Base-by-base conservation (phyloP, 2,888 invertebrate genomes). In the Catotricha subobsoleta region DNA sequence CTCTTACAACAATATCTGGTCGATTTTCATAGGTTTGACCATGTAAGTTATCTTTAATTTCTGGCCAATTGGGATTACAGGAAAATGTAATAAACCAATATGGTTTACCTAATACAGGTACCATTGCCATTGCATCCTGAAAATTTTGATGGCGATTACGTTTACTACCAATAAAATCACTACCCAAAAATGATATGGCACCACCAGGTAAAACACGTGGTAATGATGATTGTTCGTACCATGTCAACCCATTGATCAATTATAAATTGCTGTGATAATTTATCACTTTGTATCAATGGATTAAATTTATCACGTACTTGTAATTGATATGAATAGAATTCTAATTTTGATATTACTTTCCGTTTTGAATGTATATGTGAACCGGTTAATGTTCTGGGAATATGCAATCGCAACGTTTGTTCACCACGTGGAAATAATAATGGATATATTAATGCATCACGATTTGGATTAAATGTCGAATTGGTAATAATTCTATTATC, bases 251-350 rank as follows among this genome's bases (percentile, higher is more conserved):
- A n/a, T n/a, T n/a, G n/a, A n/a, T n/a, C n/a, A n/a, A n/a, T n/a
- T n/a, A n/a, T n/a, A n/a, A n/a, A n/a, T n/a, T n/a, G n/a, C n/a
- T n/a, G n/a, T n/a, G n/a, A n/a, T n/a, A n/a, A n/a, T n/a, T n/a
- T n/a, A n/a, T n/a, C n/a, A 27, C 27, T 5, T 52, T 45, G 42
- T 48, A 53, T 43, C 43, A 38, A 28, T 50, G 28, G 23, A 53
- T 42, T 33, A 47, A 25, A 44, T 52, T 53, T 40, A 45, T 44
- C 15, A 34, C 41, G 15, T 41, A 42, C 9, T 13, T 20, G 2
- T 30, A 40, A 21, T 19, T 30, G 4, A 31, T 21, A 6, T 31
- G 12, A 15, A n/a, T n/a, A n/a, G n/a, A n/a, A n/a, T n/a, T n/a
- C n/a, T n/a, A n/a, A n/a, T n/a, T n/a, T n/a, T n/a, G n/a, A n/a